Conservation (phyloP, 2,113 vertebrate genomes). For the Cryptotis parvus region DNA sequence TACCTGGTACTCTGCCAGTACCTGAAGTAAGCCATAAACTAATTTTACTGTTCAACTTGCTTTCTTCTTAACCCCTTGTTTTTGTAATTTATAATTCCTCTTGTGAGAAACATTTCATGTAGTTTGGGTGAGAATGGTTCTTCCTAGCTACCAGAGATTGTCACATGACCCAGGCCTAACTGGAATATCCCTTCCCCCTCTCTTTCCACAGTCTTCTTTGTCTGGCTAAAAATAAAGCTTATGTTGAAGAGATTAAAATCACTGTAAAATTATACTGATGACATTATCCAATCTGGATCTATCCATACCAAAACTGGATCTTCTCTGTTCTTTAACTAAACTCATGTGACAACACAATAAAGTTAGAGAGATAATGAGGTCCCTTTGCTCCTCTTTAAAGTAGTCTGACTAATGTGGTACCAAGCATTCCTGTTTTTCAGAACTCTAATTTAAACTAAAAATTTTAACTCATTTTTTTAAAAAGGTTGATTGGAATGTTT, state of each 20-base stretch:
- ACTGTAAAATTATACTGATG: constrained; percentile 13
- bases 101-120: constrained; percentile 12
- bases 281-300: constrained; percentile 35
- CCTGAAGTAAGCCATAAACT: constrained; percentile 68
- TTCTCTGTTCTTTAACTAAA: not conserved
- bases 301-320: not conserved
- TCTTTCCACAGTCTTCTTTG: not conserved
- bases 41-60: constrained; percentile 71
- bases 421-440: constrained; percentile 39
- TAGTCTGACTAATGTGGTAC: constrained; percentile 1
- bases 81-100: constrained; percentile 46
- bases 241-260: constrained; percentile 23
- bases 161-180: not conserved
- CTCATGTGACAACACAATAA: not conserved
- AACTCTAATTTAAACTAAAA: constrained; percentile 19
- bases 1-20: constrained; percentile 64
- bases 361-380: not conserved
- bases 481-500: not conserved
- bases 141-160: not conserved
- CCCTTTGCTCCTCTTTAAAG: not conserved
- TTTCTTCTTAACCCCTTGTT: not conserved
- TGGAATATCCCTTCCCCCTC: not conserved
- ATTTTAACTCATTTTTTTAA: not conserved
- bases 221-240: constrained; percentile 45
- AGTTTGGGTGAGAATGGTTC: constrained; percentile 14